Evolutionary conservation across 2,113 vertebrate genomes (phyloP).

Genomic region (Orientallactaga bullata): DNA sequence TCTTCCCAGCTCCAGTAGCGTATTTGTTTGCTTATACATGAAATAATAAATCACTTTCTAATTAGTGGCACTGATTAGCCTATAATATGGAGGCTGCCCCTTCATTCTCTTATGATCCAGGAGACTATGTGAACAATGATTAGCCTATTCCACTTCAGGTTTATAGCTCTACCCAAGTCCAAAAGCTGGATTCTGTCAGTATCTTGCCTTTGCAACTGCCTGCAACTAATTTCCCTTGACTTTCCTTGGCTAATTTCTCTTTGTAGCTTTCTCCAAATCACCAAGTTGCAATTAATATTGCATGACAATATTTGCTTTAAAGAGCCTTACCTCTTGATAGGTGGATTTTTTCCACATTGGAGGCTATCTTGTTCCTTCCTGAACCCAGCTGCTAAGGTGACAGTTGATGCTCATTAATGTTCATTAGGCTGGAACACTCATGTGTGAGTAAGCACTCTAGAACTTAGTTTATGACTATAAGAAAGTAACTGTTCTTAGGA

Average conservation of each 20-base stretch:
- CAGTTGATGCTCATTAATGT: background rate
- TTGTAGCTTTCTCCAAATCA: background rate
- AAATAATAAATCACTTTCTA: conserved; percentile 14
- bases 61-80: background rate
- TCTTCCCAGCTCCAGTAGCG: too few species aligned
- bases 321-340: background rate
- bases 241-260: background rate
- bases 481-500: background rate
- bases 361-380: background rate
- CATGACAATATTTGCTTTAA: background rate
- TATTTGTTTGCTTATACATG: conserved; percentile 5
- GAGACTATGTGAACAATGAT: background rate
- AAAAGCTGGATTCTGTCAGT: background rate
- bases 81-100: background rate
- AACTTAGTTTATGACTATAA: background rate
- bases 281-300: background rate
- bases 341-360: background rate
- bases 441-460: background rate
- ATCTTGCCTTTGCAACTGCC: background rate
- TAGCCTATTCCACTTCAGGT: conserved; percentile 11
- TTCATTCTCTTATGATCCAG: background rate
- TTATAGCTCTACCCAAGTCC: fast-evolving
- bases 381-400: background rate
- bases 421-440: background rate
- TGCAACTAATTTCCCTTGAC: background rate